Evolutionary conservation across 2,113 vertebrate species (phyloP).

Genomic region (Thermophis baileyi): DNA sequence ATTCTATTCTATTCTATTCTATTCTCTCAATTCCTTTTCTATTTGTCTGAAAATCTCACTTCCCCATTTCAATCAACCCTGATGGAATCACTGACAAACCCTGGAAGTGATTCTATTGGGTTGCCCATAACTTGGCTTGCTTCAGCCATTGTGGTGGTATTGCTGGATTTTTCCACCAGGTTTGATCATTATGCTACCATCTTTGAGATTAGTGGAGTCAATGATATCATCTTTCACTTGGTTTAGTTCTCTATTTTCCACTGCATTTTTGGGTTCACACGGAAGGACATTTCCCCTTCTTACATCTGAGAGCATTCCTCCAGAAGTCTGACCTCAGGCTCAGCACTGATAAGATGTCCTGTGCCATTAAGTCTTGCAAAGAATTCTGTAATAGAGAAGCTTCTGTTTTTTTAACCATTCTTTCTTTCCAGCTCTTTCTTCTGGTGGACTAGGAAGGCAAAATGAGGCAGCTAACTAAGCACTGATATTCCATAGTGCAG

Average conservation of each 20-base stretch:
- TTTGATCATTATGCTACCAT: background rate
- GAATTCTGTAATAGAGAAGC: background rate
- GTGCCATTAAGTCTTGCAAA: background rate
- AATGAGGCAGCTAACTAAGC: background rate
- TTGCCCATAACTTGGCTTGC: background rate
- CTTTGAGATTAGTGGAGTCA: background rate
- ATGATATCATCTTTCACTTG: background rate
- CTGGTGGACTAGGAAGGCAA: background rate
- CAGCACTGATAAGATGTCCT: background rate
- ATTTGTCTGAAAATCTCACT: background rate
- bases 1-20: too few species aligned
- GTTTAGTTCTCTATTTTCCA: background rate
- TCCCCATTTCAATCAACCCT: background rate
- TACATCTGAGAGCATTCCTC: background rate
- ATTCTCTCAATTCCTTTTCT: background rate
- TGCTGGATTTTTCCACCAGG: background rate
- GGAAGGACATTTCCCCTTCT: background rate
- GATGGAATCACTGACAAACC: too few species aligned
- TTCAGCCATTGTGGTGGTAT: background rate
- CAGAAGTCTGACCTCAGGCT: background rate
- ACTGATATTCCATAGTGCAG: background rate
- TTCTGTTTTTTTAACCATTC: background rate
- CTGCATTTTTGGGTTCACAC: background rate
- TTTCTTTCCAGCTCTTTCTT: background rate
- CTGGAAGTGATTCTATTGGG: background rate